These are phyloP conservation scores for Alectura lathami DNA, from an alignment of 2,113 vertebrate species.

Conservation along the genomic window DNA sequence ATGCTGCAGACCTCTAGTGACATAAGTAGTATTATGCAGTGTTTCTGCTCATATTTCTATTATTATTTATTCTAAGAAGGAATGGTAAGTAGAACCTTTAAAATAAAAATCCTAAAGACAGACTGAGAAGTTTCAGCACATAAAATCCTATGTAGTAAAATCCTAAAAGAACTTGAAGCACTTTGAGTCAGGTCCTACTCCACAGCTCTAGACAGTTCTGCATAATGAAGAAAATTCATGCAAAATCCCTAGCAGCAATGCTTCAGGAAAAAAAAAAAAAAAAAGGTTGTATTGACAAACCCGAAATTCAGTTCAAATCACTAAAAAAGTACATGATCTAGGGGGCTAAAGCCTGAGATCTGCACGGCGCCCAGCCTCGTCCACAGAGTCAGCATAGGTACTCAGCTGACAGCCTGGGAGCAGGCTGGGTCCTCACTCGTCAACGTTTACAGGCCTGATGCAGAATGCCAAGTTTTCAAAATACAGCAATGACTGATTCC, in stretches of 20 bases:
- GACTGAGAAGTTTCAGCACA: background rate
- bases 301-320: background rate
- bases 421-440: background rate
- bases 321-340: background rate
- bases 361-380: background rate
- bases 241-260: background rate
- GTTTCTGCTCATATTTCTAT: background rate
- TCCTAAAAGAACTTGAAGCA: background rate
- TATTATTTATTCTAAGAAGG: background rate
- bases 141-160: fast-evolving
- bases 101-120: background rate
- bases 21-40: background rate
- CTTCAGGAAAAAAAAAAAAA: background rate
- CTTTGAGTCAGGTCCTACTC: background rate
- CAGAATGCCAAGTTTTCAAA: background rate
- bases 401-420: fast-evolving
- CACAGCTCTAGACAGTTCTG: background rate
- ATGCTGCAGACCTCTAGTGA: background rate
- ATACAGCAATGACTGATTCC: fast-evolving
- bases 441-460: fast-evolving
- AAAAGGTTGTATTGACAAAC: fast-evolving
- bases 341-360: fast-evolving
- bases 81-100: background rate
- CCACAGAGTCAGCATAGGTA: background rate
- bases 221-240: background rate